These are phyloP conservation scores for Drosophila tanythrix DNA, from an alignment of 2,888 invertebrate genomes.

Conservation along the genomic window DNA sequence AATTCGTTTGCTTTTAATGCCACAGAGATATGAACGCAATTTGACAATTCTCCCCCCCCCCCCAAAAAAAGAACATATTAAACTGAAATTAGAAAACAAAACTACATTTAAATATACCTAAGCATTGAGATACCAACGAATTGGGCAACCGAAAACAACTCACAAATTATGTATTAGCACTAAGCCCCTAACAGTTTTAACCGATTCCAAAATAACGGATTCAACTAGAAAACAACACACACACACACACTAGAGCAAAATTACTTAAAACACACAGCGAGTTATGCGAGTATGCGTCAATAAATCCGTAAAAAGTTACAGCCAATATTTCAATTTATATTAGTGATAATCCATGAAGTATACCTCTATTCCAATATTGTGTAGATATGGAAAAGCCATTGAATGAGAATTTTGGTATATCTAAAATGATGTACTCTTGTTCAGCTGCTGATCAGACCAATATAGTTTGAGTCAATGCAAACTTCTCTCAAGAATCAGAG, in stretches of 20 bases:
- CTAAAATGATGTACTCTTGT: not conserved
- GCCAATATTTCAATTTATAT: slow-evolving; percentile 6
- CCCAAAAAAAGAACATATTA: not conserved
- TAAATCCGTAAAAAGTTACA: slow-evolving; percentile 49
- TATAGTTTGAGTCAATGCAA: not conserved
- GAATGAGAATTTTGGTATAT: not conserved
- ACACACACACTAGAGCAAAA: slow-evolving; percentile 40
- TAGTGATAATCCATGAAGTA: not conserved
- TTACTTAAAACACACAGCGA: slow-evolving; percentile 53
- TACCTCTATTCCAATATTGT: not conserved
- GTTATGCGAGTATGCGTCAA: slow-evolving; percentile 67
- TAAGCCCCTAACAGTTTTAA: slow-evolving; percentile 39
- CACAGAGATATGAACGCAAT: slow-evolving; percentile 18
- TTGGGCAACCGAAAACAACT: slow-evolving; percentile 32
- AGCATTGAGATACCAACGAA: slow-evolving; percentile 57
- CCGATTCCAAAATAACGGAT: slow-evolving; percentile 38
- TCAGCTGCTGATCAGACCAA: not conserved
- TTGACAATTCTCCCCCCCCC: slow-evolving; percentile 29
- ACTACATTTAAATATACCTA: slow-evolving; percentile 25
- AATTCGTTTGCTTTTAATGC: slow-evolving; percentile 46
- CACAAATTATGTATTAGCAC: slow-evolving; percentile 30
- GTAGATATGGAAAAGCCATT: not conserved
- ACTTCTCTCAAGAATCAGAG: not conserved
- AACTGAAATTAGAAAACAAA: slow-evolving; percentile 1
- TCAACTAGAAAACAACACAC: slow-evolving; percentile 1